Base-by-base conservation (phyloP, 1,140 invertebrate genomes). In the Drosophila bocki region DNA sequence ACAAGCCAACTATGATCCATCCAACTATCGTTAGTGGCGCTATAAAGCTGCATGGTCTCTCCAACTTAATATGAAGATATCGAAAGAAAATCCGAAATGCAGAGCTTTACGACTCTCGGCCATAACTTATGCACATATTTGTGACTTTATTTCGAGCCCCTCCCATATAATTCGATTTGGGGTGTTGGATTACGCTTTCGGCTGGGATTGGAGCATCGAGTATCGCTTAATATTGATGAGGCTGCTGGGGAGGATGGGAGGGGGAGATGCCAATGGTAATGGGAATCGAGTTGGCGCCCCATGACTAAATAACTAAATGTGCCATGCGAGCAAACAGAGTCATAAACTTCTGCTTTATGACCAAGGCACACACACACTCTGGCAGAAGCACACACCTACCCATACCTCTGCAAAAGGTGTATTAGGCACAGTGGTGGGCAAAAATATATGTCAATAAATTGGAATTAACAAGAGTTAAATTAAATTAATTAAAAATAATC, bases 101-200 rank as follows among this genome's bases (percentile, higher is more conserved):
- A 39, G 70, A 87, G 78, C 75, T 86, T 86, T 86, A 86, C 84
- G 83, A 88, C 84, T 60, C 15, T 44, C 11, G 56, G 47, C 63
- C 84, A 83, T 87, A 87, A 87, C 84, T 86, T 86, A 86, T 86
- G 84, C 83, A 83, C 84, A 88, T 88, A 87, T 88, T 88, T 83
- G 61, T 68, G 83, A 83, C 68, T 80, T 83, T 64, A 83, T 79
- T 86, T 59, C 51, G 53, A 64, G 45, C 7, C 53, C 32, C 68
- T 42, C 19, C 51, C 9, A 44, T 62, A 26, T 42, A 47, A 53
- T 57, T 44, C 22, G 56, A 50, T 48, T 39, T 64, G 61, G 69
- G 82, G 79, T 82, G 75, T 82, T 76, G 71, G 76, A 83, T 87
- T 88, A 88, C 78, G 71, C 51, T 65, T 59, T 50, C 5, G 57